Base-by-base conservation (phyloP, 92 coral and sea anemone species). In the Parazoanthus swiftii region DNA sequence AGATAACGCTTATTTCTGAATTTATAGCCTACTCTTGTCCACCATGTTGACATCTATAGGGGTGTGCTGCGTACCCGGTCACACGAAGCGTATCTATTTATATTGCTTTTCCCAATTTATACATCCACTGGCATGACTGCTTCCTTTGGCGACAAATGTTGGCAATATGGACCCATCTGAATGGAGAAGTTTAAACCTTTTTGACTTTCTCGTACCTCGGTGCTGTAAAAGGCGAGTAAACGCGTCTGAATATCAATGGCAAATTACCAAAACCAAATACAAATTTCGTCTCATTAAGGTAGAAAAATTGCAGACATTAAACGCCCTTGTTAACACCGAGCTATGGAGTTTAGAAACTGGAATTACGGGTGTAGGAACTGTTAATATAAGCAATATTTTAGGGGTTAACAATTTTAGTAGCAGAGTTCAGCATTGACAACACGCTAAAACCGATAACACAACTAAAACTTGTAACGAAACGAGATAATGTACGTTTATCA, bases 191-290 rank as follows among this genome's bases (percentile, higher is more conserved):
- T 8, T 10, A 8, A 39, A 35, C 79, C n/a, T 1, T 16, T 3
- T 16, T 35, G 44, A 13, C 11, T 37, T 37, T 15, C 80, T 36
- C 26, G 25, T 20, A 76, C 39, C 18, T 35, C 9, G 76, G 26
- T 25, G 37, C 77, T 33, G 39, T 23, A 73, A 23, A 38, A 21
- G 13, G 29, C 58, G 14, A 82, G 80, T 14, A 66, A 68, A 23
- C 77, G 86, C 25, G 15, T 23, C 35, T 82, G 77, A 66, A 39
- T 46, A 82, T 46, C 39, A 82, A 42, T n/a, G 51, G 86, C 43
- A 67, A 44, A 66, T 43, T 25, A 25, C 63, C 85, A 36, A 26
- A 46, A 77, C 21, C n/a, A 26, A 80, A 29, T 18, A 18, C 23
- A 33, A 21, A 15, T 74, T 74, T 74, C 42, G 36, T 33, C 39